phyloP scores from a whole-genome alignment of 2,797 vertebrate species.

The Onychomys arenicola region DNA sequence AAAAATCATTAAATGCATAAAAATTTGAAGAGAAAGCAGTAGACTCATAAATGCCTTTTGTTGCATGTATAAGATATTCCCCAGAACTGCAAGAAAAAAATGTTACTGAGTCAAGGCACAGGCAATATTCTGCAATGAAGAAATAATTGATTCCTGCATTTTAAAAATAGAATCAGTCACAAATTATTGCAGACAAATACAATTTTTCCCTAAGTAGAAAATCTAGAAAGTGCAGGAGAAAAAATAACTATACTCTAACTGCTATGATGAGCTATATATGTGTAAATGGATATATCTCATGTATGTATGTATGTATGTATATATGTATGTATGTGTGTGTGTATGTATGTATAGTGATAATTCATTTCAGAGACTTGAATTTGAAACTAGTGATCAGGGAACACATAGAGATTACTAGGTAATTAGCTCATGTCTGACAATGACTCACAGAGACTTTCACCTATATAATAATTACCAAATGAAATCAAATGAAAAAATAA shows the following conservation, averaged over 20 bases:
- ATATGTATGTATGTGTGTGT: too few species aligned
- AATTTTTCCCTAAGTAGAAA: background rate
- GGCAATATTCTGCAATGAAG: slow-evolving; percentile 3
- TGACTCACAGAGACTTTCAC: background rate
- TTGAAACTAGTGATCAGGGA: background rate
- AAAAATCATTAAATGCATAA: background rate
- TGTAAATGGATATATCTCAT: background rate
- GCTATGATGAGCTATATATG: background rate
- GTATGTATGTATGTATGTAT: too few species aligned
- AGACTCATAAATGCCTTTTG: background rate
- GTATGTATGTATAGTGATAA: background rate
- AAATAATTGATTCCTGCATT: background rate
- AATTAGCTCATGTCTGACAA: background rate
- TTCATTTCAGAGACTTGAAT: background rate
- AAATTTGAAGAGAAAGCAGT: background rate
- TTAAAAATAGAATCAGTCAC: background rate
- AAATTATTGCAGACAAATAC: background rate
- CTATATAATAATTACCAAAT: slow-evolving; percentile 30
- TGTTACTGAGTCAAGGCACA: background rate
- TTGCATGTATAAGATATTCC: background rate
- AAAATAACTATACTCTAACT: background rate
- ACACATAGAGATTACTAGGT: background rate
- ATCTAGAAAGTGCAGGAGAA: background rate
- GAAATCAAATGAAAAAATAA: slow-evolving; percentile 42
- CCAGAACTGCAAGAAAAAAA: background rate